These are phyloP conservation scores for Andrena hattorfiana DNA, from an alignment of 2,888 invertebrate genomes.

Conservation along the genomic window DNA sequence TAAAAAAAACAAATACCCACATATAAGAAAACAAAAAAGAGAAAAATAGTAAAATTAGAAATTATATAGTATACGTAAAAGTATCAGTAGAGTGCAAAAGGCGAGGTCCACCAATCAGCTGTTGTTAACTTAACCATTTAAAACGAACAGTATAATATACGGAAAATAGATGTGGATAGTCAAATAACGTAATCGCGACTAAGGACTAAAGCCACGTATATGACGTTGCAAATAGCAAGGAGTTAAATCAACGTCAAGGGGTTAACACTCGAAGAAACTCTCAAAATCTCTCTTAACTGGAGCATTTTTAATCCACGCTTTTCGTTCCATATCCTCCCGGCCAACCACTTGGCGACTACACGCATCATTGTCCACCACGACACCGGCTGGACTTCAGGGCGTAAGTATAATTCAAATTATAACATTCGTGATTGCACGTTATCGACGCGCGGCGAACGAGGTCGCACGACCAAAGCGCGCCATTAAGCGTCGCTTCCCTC, in stretches of 20 bases:
- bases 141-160: no score
- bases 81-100: no score
- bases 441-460: slow-evolving; percentile 20
- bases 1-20: no score
- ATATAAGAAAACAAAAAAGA: no score
- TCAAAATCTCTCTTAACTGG: neutral
- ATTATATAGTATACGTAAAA: no score
- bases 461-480: slow-evolving; percentile 23
- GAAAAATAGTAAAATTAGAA: no score
- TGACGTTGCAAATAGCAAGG: no score
- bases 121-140: no score
- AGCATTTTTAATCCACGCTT: slow-evolving; percentile 12
- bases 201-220: no score
- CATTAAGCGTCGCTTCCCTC: slow-evolving; percentile 38
- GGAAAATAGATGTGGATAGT: no score
- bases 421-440: slow-evolving; percentile 38
- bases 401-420: slow-evolving; percentile 70
- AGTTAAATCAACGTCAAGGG: neutral
- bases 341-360: neutral
- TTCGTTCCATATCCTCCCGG: slow-evolving; percentile 30
- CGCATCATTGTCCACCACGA: neutral
- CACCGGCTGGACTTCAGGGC: slow-evolving; percentile 68
- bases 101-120: no score
- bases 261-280: neutral
- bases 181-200: no score